Evolutionary conservation across 2,113 vertebrate species (phyloP).

Genomic region (Dryoscopus gambensis): DNA sequence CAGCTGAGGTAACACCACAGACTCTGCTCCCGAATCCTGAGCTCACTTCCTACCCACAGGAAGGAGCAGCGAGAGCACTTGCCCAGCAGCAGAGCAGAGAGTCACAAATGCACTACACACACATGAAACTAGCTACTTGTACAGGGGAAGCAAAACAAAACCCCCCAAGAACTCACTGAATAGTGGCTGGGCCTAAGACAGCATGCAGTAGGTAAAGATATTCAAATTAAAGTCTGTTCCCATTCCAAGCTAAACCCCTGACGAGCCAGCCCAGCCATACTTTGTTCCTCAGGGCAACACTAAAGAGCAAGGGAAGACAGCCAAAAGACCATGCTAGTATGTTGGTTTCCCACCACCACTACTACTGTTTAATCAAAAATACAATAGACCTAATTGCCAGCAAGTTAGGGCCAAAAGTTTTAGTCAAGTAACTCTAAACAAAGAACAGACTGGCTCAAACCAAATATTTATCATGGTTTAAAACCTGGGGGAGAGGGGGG

Average conservation of each 20-base stretch:
- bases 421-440: not conserved
- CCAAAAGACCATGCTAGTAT: not conserved
- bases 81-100: not conserved
- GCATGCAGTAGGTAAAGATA: not conserved
- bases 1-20: not conserved
- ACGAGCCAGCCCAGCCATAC: not conserved
- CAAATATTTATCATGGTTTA: not conserved
- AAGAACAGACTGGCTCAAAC: not conserved
- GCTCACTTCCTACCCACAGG: not conserved
- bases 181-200: not conserved
- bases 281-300: not conserved
- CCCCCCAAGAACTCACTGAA: not conserved
- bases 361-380: not conserved
- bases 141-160: not conserved
- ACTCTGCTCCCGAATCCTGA: not conserved
- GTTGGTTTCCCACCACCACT: not conserved
- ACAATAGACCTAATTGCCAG: not conserved
- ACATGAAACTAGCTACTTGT: not conserved
- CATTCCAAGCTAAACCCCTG: not conserved
- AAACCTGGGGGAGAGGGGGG: not conserved
- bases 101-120: not conserved
- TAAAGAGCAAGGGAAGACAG: not conserved
- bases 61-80: not conserved
- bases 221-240: not conserved
- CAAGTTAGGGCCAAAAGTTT: not conserved